Evolutionary conservation across 2,113 vertebrate species (phyloP), one percentile per base, ranked within the genome.

Genomic region (Cheilinus undulatus): DNA sequence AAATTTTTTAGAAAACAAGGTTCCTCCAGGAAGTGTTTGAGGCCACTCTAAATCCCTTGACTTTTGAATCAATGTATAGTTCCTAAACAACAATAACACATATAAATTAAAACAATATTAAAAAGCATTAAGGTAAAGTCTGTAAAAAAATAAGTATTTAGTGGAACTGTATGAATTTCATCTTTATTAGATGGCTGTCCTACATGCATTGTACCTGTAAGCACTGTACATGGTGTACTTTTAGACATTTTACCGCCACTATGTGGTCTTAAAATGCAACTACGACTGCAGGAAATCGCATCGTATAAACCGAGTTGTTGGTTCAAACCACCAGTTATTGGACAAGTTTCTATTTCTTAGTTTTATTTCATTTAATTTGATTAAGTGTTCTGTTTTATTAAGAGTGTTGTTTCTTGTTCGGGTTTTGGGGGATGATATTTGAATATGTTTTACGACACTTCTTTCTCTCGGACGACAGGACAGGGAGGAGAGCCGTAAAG

Each of bases 401-500:
- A 27, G 4, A 6, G 1, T 13, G n/a, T 15, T n/a, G 19, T 24
- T 53, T 11, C 3, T 23, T 12, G 9, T 30, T 15, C 36, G 5
- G 6, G 20, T 1, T 52, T 42, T 3, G 4, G 5, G 7, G 20
- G n/a, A 22, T 22, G 1, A 15, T 43, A 48, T 32, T 22, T 43
- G 20, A 45, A 10, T 11, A 0, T 1, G 17, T 5, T 89, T 90
- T 89, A 87, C 88, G 88, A 88, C 90, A 86, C 22, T 6, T 78
- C 0, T 4, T 56, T 64, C 50, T 54, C 52, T 66, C 46, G 23
- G 13, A 52, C 83, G 74, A 54, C 74, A 88, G 80, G 59, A 64
- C 66, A n/a, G 36, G 73, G 46, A 80, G 74, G 50, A 71, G 69
- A 77, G 89, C 89, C 93, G 93, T 90, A 94, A 94, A 92, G 76